Percentiles rank a stretch among this genome's conserved stretches.
Evolutionary conservation across 2,113 vertebrate genomes (phyloP).

Genomic region (Ictidomys tridecemlineatus): DNA sequence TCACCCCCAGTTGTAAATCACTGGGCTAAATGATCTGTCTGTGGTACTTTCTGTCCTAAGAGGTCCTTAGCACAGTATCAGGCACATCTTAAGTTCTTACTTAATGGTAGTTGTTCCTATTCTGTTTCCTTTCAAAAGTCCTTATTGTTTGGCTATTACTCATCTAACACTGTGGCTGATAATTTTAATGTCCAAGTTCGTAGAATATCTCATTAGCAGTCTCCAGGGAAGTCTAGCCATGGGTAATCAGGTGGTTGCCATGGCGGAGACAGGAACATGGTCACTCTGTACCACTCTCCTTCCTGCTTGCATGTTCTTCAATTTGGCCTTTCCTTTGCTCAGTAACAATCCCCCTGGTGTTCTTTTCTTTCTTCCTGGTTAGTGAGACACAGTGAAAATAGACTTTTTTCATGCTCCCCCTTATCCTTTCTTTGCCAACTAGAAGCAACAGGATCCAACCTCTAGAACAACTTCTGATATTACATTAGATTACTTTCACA

Average conservation of each 20-base stretch:
- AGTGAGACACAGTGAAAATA: background rate
- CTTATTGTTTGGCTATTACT: background rate
- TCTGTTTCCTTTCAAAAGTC: background rate
- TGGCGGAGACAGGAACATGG: constrained; percentile 11
- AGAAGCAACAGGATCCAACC: background rate
- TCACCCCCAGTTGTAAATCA: background rate
- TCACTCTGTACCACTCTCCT: background rate
- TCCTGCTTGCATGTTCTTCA: constrained; percentile 61
- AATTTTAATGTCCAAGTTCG: constrained; percentile 41
- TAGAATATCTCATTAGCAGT: constrained; percentile 42
- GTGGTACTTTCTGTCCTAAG: background rate
- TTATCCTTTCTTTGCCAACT: constrained; percentile 1
- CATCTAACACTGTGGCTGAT: background rate
- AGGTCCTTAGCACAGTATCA: background rate
- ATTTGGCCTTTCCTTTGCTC: constrained; percentile 52
- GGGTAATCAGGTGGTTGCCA: constrained; percentile 60
- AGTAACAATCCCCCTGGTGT: background rate
- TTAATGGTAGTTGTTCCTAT: background rate
- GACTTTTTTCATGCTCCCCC: background rate
- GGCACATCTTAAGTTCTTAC: background rate
- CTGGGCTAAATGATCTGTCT: background rate
- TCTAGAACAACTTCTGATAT: constrained; percentile 1
- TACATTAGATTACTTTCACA: constrained; percentile 60
- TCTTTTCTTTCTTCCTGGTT: constrained; percentile 43
- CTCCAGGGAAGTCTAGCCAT: background rate